Evolutionary conservation across 1,140 invertebrate species (phyloP), one percentile per base, ranked within the genome.

Genomic region (Apis florea): DNA sequence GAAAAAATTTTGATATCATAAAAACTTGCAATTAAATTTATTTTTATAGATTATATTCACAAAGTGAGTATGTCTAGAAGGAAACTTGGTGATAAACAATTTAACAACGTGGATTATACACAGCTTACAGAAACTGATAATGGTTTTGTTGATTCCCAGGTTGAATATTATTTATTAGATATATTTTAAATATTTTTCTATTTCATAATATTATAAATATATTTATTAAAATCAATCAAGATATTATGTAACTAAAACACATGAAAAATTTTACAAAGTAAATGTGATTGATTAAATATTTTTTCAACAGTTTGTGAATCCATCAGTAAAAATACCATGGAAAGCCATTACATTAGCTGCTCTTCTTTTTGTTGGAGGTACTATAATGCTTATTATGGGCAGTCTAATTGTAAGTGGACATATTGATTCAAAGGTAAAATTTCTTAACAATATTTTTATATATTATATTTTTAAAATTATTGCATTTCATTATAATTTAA

Each of bases 321-420:
- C 95, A 67, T 94, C 95, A 6, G 91, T 94, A 21, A 95, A 95
- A 90, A 95, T 98, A 90, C 97, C 97, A 80, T 97, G 96, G 95
- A 97, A 96, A 93, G 96, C 97, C 1, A 97, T 98, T 58, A 91
- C 94, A 56, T 94, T 98, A 83, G 97, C 97, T 3, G 92, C 95
- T 58, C 94, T 96, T 68, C 93, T 98, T 13, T 97, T 97, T 89
- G 90, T 97, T 40, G 95, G 95, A 40, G 97, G 97, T 26, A 95
- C 95, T 21, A 85, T 96, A 21, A 94, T 98, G 78, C 95, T 98
- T 17, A 94, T 97, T 56, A 94, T 97, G 78, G 97, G 97, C 53
- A 95, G 95, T 78, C 92, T 98, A 69, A 95, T 98, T 74, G 94
- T 97, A 26, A 95, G 96, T 77, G 97, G 97, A 59, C 95, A 97